These are phyloP conservation scores for Xenentodon cancila DNA, from an alignment of 2,797 vertebrate genomes.

Conservation along the genomic window DNA sequence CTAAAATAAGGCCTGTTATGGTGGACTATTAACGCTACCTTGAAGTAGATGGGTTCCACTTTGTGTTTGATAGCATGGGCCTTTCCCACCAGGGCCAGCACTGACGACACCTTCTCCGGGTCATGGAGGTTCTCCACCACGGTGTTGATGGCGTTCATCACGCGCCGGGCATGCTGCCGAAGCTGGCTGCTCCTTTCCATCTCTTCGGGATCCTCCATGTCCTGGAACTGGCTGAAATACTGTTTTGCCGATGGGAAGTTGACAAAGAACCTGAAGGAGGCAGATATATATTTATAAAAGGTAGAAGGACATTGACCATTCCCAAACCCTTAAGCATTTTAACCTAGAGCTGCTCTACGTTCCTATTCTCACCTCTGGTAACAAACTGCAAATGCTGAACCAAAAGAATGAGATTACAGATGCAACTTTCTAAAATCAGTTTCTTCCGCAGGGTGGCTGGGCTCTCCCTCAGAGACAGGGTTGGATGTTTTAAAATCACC, in stretches of 20 bases:
- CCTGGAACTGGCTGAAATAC: constrained; percentile 97
- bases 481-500: too few relatives aligned
- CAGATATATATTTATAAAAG: not conserved
- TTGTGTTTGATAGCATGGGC: constrained; percentile 97
- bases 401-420: too few relatives aligned
- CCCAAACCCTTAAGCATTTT: not conserved
- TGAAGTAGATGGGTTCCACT: constrained; percentile 97
- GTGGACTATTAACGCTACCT: too few relatives aligned
- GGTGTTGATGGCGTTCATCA: constrained; percentile 95
- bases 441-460: too few relatives aligned
- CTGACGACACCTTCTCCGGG: constrained; percentile 92
- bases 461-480: too few relatives aligned
- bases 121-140: constrained; percentile 95
- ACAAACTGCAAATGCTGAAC: too few relatives aligned
- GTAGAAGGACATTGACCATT: not conserved
- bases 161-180: constrained; percentile 90
- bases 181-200: constrained; percentile 94
- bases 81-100: constrained; percentile 92
- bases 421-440: too few relatives aligned
- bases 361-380: not conserved
- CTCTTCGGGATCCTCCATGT: constrained; percentile 93
- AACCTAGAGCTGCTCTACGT: not conserved
- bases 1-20: too few relatives aligned
- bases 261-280: constrained; percentile 89
- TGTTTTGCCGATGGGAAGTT: constrained; percentile 97